Conservation (phyloP, 2,113 vertebrate genomes). For the Ursus arctos region DNA sequence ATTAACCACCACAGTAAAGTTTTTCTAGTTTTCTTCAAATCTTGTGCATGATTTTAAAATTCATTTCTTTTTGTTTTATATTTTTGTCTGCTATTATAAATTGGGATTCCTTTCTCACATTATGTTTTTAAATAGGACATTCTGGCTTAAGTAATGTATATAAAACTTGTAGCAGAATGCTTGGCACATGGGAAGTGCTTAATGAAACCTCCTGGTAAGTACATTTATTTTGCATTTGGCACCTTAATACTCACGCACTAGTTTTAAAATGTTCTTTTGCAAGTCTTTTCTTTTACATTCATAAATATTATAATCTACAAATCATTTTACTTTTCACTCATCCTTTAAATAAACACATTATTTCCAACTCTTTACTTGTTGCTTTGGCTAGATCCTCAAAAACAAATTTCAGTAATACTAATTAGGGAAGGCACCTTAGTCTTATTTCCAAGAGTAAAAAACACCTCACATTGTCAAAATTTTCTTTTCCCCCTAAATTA, state of each 20-base stretch:
- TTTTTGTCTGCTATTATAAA: not conserved
- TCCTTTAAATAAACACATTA: not conserved
- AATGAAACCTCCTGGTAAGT: not conserved
- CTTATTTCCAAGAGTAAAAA: not conserved
- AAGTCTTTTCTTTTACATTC: not conserved
- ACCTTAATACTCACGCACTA: not conserved
- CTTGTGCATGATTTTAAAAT: not conserved
- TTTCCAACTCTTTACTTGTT: not conserved
- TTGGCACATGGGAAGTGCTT: not conserved
- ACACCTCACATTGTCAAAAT: not conserved
- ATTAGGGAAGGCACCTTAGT: not conserved
- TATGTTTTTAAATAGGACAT: not conserved
- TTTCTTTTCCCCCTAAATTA: not conserved
- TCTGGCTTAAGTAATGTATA: not conserved
- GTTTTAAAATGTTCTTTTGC: not conserved
- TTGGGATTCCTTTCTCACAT: not conserved
- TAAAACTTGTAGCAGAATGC: not conserved
- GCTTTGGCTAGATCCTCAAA: not conserved
- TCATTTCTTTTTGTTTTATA: not conserved
- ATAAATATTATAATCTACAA: not conserved
- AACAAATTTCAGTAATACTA: not conserved
- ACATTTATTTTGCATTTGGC: not conserved
- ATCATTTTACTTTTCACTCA: not conserved
- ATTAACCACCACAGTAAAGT: no score
- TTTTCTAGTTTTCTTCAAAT: not conserved